Percentiles rank a stretch among this genome's conserved stretches.
These are phyloP conservation scores for Drosophila parvula DNA, from an alignment of 1,140 invertebrate species.

Conservation along the genomic window DNA sequence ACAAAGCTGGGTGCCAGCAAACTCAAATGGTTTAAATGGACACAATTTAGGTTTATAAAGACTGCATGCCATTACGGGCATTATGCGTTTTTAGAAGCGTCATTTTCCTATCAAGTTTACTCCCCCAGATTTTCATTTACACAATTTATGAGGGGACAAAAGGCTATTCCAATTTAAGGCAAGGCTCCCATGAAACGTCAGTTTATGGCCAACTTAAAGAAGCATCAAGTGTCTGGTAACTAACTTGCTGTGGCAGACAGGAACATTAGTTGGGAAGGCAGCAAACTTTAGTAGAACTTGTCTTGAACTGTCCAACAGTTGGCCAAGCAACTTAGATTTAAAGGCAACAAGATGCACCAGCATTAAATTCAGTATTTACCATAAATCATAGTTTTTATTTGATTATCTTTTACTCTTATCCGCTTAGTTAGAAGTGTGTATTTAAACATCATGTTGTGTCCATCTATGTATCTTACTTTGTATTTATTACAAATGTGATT, in stretches of 20 bases:
- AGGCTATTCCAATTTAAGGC: not conserved
- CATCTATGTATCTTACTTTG: constrained; percentile 29
- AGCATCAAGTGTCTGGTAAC: not conserved
- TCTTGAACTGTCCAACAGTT: not conserved
- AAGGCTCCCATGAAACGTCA: not conserved
- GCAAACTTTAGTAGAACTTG: not conserved
- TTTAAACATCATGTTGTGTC: constrained; percentile 1
- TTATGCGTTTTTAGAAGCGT: not conserved
- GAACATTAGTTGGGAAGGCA: not conserved
- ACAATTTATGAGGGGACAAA: not conserved
- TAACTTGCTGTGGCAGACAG: not conserved
- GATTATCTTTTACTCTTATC: constrained; percentile 16
- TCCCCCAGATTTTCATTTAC: not conserved
- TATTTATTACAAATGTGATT: constrained; percentile 56
- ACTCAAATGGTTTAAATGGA: not conserved
- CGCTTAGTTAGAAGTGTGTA: constrained; percentile 12
- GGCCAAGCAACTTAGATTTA: too few species aligned
- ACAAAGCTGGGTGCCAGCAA: constrained; percentile 2
- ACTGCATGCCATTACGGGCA: not conserved
- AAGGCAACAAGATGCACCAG: too few species aligned
- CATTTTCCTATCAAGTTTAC: too few species aligned
- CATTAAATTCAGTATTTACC: not conserved
- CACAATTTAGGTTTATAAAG: constrained; percentile 6
- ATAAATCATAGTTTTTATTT: constrained; percentile 32
- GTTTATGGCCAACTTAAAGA: not conserved